These are phyloP conservation scores for Conchocele bisecta DNA, from an alignment of 2,888 invertebrate genomes.

Conservation along the genomic window DNA sequence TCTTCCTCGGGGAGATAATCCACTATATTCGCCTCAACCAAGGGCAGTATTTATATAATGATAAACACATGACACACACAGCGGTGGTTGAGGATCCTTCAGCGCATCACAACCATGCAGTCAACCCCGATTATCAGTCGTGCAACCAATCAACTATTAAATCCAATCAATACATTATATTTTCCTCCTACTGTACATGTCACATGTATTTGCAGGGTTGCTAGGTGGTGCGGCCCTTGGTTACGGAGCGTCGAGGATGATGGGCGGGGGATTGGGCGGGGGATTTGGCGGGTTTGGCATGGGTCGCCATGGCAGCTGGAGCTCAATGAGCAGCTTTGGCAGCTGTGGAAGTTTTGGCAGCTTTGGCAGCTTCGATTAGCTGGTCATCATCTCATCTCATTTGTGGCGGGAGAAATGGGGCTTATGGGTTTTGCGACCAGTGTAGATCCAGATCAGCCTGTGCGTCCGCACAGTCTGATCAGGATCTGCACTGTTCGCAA, in stretches of 20 bases:
- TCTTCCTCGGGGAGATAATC: too few species aligned
- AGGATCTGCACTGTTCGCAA: too few species aligned
- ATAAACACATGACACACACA: too few species aligned
- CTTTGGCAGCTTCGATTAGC: slow-evolving; percentile 76
- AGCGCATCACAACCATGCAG: not conserved
- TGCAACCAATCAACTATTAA: not conserved
- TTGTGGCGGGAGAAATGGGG: too few species aligned
- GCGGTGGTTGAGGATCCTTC: too few species aligned
- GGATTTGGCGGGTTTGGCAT: slow-evolving; percentile 68
- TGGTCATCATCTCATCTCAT: too few species aligned
- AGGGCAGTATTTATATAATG: too few species aligned
- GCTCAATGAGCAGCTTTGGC: slow-evolving; percentile 74
- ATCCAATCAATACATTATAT: too few species aligned
- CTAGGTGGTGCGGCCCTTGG: slow-evolving; percentile 75
- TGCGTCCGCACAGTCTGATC: too few species aligned
- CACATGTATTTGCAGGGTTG: slow-evolving; percentile 66
- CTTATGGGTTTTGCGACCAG: too few species aligned
- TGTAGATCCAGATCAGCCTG: too few species aligned
- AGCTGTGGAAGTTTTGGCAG: slow-evolving; percentile 76
- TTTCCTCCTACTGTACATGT: not conserved
- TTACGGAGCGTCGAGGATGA: slow-evolving; percentile 74
- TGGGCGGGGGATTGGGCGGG: slow-evolving; percentile 63
- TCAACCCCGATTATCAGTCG: not conserved
- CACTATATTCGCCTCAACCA: too few species aligned
- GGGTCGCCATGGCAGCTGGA: slow-evolving; percentile 76